A percentile compares a stretch with the other conserved stretches of the same genome.
Evolutionary conservation across 2,113 vertebrate genomes (phyloP).

Genomic region (Serilophus lunatus): DNA sequence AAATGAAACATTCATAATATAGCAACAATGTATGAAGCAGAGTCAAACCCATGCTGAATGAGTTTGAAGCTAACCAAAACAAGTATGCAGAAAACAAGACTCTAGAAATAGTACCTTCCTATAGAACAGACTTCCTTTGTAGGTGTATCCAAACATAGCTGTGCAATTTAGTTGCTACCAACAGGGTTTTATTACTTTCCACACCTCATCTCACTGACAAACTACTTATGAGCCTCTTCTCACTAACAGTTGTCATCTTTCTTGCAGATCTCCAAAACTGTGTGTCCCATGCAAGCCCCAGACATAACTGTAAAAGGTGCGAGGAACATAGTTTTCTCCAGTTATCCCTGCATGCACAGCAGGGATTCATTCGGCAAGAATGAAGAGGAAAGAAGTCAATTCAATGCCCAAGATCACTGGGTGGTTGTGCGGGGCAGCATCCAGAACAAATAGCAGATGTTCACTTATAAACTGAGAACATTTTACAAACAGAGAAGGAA

Average conservation of each 20-base stretch:
- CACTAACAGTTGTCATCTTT: not conserved
- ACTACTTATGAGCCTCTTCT: not conserved
- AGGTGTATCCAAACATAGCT: not conserved
- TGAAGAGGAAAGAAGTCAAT: not conserved
- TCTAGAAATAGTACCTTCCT: not conserved
- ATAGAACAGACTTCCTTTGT: not conserved
- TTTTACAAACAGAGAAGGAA: not conserved
- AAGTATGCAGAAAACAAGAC: not conserved
- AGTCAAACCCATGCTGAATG: not conserved
- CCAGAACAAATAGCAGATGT: not conserved
- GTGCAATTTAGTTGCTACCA: not conserved
- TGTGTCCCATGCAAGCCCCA: not conserved
- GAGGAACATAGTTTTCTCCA: not conserved
- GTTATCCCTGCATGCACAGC: rapidly evolving
- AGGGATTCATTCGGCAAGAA: not conserved
- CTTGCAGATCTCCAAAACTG: not conserved
- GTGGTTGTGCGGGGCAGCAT: not conserved
- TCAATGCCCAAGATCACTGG: no score
- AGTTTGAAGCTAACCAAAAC: not conserved
- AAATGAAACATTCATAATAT: not conserved
- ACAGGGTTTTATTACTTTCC: not conserved
- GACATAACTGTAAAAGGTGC: not conserved
- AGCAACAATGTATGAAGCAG: not conserved
- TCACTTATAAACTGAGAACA: not conserved
- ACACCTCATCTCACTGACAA: not conserved